phyloP scores from a whole-genome alignment of 2,888 invertebrate genomes.

The Myopa tessellatipennis region DNA sequence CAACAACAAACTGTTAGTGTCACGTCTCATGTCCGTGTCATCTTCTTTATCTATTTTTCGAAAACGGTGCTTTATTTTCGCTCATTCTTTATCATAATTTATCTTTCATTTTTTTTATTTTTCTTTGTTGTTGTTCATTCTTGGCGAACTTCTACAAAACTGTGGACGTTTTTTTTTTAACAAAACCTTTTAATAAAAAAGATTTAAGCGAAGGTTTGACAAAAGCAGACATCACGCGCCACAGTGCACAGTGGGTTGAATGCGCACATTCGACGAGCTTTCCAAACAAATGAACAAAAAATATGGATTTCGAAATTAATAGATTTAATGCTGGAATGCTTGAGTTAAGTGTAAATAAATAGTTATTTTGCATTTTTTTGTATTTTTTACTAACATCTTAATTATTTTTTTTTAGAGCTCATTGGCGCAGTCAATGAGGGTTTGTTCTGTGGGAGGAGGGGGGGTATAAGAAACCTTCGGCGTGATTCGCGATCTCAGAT shows the following conservation, averaged over 20 bases:
- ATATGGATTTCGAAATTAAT: slow-evolving; percentile 1
- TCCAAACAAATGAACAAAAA: neutral
- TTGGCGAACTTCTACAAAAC: neutral
- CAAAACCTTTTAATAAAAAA: neutral
- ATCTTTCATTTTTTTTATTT: neutral
- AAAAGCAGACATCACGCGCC: neutral
- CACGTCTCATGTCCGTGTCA: slow-evolving; percentile 5
- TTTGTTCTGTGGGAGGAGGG: too few species aligned
- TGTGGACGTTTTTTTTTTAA: neutral
- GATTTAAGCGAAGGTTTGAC: neutral
- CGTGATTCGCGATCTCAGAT: neutral
- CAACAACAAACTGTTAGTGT: neutral
- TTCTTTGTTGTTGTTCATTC: neutral
- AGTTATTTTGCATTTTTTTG: neutral
- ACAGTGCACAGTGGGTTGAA: neutral
- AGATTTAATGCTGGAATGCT: slow-evolving; percentile 10
- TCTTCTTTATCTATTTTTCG: neutral
- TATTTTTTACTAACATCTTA: slow-evolving; percentile 20
- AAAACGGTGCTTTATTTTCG: neutral
- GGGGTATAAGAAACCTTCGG: slow-evolving; percentile 8
- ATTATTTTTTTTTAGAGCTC: slow-evolving; percentile 9
- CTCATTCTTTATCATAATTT: neutral
- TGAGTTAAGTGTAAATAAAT: neutral
- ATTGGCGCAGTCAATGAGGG: neutral
- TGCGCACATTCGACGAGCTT: neutral